These are phyloP conservation scores for Coregonus suidteri DNA, from an alignment of 2,797 vertebrate species.

Conservation along the genomic window DNA sequence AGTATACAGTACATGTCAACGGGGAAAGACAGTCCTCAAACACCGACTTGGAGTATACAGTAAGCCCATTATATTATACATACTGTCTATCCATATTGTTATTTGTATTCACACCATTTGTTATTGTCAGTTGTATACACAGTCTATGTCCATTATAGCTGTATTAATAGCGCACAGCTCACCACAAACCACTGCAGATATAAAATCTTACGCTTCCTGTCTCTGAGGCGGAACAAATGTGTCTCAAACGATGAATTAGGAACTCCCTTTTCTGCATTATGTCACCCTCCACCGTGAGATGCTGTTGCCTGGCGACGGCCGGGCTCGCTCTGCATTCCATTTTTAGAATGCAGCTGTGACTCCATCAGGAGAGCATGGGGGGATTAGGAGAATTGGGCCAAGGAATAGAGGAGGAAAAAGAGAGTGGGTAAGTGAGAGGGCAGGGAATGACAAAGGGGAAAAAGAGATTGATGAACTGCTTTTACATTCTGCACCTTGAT, in stretches of 20 bases:
- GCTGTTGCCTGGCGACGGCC: conserved; percentile 79
- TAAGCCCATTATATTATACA: not conserved
- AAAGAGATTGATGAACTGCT: conserved; percentile 9
- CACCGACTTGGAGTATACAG: not conserved
- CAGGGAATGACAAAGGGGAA: conserved; percentile 8
- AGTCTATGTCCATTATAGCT: too few relatives aligned
- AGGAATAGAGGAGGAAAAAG: not conserved
- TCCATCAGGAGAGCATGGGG: conserved; percentile 13
- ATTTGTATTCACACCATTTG: not conserved
- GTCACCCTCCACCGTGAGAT: conserved; percentile 67
- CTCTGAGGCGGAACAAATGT: conserved; percentile 6
- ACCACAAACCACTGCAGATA: conserved; percentile 3
- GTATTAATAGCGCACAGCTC: not conserved
- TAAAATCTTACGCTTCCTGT: not conserved
- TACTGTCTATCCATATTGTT: not conserved
- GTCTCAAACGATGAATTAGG: conserved; percentile 43
- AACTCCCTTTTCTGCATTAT: conserved; percentile 62
- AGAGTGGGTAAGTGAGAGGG: not conserved
- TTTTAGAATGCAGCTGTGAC: conserved; percentile 63
- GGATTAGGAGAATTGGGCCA: conserved; percentile 25
- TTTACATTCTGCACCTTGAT: conserved; percentile 20
- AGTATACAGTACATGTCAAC: not conserved
- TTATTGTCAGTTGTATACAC: not conserved
- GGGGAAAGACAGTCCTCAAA: not conserved
- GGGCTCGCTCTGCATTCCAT: conserved; percentile 67